Percentiles rank a stretch among this genome's conserved stretches.
These are phyloP conservation scores for Xestia ashworthii DNA, from an alignment of 2,888 invertebrate genomes.

Conservation along the genomic window DNA sequence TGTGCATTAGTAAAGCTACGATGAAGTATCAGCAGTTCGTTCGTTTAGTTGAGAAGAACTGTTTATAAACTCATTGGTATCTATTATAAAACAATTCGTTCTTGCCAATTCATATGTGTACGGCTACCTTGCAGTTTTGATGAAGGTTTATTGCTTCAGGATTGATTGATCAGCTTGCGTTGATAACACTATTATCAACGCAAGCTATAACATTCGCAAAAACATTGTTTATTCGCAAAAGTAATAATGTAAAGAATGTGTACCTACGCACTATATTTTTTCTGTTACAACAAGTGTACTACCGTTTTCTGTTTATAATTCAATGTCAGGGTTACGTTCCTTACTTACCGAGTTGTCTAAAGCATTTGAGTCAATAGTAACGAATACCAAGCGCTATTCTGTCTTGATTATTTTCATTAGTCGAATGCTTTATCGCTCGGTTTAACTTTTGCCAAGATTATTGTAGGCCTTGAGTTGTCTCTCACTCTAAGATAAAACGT, in stretches of 20 bases:
- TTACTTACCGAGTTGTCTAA: conserved; percentile 19
- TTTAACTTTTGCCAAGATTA: conserved; percentile 72
- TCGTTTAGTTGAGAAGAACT: conserved; percentile 8
- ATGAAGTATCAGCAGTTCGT: background rate
- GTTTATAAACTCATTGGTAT: background rate
- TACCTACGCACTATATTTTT: background rate
- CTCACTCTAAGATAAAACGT: conserved; percentile 76
- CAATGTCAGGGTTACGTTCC: conserved; percentile 55
- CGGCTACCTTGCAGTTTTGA: conserved; percentile 38
- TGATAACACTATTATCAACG: conserved; percentile 46
- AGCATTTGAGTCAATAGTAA: conserved; percentile 59
- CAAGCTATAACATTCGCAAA: conserved; percentile 19
- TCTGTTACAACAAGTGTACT: conserved; percentile 8
- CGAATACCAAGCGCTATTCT: conserved; percentile 17
- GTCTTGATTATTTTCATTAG: conserved; percentile 45
- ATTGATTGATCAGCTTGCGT: no score
- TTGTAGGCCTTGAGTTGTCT: conserved; percentile 77
- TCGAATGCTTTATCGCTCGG: conserved; percentile 15
- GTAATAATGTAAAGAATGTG: background rate
- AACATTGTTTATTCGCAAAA: conserved; percentile 10
- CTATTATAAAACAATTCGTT: conserved; percentile 44
- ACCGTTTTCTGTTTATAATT: conserved; percentile 25
- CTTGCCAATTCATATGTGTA: conserved; percentile 35
- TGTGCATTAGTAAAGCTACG: background rate
- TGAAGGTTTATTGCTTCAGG: conserved; percentile 50